Evolutionary conservation across 2,888 invertebrate species (phyloP).

Genomic region (Hemicrepidius hirtus): DNA sequence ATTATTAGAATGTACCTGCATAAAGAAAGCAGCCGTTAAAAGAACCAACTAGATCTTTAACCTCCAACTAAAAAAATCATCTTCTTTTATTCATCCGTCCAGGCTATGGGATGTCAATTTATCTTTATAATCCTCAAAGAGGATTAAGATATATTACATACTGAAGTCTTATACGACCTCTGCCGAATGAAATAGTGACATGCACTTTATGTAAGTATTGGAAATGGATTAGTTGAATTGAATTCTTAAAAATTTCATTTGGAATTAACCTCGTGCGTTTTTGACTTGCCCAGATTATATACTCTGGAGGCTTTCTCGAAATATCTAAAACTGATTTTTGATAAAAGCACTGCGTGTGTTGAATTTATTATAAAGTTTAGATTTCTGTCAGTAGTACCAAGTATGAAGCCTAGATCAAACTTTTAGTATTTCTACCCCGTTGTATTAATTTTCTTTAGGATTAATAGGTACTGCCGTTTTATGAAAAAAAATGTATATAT

Average conservation of each 20-base stretch:
- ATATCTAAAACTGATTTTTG: constrained; percentile 2
- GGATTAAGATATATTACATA: constrained; percentile 50
- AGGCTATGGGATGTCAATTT: constrained; percentile 41
- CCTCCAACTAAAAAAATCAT: constrained; percentile 9
- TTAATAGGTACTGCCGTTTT: no score
- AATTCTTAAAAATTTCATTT: constrained; percentile 44
- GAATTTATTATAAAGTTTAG: constrained; percentile 10
- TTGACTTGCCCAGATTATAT: constrained; percentile 17
- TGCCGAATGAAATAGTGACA: constrained; percentile 46
- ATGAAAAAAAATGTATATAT: no score
- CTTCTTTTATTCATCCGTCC: constrained; percentile 26
- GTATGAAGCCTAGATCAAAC: no score
- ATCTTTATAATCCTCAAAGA: constrained; percentile 49
- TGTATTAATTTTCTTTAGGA: no score
- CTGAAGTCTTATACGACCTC: constrained; percentile 32
- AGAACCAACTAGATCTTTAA: constrained; percentile 23
- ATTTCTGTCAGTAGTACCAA: background rate
- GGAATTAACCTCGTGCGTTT: constrained; percentile 30
- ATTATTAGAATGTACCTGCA: background rate
- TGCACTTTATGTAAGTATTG: constrained; percentile 46
- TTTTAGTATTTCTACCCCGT: no score
- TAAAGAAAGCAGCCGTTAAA: constrained; percentile 21
- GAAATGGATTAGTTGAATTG: constrained; percentile 46
- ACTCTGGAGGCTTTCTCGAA: background rate
- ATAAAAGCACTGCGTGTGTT: constrained; percentile 6